phyloP scores from a whole-genome alignment of 2,888 invertebrate genomes.

The Belgica antarctica region DNA sequence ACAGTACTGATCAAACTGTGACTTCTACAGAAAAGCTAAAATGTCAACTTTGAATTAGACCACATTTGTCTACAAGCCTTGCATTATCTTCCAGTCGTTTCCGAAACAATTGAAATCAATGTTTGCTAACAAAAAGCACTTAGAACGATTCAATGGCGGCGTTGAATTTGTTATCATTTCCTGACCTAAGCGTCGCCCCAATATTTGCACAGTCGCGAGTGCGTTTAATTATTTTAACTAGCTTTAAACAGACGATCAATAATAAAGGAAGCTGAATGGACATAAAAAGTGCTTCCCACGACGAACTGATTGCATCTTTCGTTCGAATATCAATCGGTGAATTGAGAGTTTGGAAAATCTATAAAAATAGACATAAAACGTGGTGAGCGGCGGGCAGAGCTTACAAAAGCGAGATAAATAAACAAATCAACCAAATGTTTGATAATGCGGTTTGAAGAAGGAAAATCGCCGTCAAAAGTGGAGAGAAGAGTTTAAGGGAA shows the following conservation, averaged over 20 bases:
- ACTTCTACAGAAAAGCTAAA: no score
- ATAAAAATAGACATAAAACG: background rate
- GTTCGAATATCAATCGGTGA: conserved; percentile 1
- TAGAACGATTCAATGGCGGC: background rate
- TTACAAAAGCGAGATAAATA: background rate
- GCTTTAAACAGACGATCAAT: background rate
- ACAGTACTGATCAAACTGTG: no score
- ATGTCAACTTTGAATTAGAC: no score
- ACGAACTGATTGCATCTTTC: conserved; percentile 2
- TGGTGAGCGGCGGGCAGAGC: background rate
- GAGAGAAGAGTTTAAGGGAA: background rate
- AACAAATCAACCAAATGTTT: conserved; percentile 4
- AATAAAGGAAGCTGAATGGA: background rate
- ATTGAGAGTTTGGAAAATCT: background rate
- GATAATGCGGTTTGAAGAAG: background rate
- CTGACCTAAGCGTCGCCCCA: background rate
- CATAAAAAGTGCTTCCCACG: background rate
- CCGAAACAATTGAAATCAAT: no score
- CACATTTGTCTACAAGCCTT: no score
- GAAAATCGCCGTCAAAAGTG: background rate
- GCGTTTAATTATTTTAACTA: conserved; percentile 2
- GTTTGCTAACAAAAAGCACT: background rate
- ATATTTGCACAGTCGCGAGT: background rate
- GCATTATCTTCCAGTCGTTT: no score
- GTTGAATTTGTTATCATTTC: background rate